phyloP scores from a whole-genome alignment of 2,113 vertebrate genomes.

The Tinamus guttatus region DNA sequence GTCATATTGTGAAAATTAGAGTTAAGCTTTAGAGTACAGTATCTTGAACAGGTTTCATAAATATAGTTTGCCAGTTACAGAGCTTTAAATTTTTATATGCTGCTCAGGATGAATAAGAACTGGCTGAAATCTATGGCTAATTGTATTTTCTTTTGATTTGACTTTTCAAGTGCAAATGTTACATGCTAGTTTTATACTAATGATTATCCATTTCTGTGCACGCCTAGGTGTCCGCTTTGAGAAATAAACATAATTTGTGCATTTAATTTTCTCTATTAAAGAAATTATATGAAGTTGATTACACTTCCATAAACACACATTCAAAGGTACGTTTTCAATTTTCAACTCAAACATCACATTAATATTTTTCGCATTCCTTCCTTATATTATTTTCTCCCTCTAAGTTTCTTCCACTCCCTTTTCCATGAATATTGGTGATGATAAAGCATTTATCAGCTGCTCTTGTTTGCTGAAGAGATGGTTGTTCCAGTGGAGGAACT shows the following conservation, averaged over 20 bases:
- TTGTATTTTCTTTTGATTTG: constrained; percentile 61
- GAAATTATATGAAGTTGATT: background rate
- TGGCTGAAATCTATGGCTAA: constrained; percentile 45
- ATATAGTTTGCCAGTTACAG: background rate
- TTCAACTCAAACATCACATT: background rate
- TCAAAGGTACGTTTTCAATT: background rate
- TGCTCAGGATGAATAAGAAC: constrained; percentile 34
- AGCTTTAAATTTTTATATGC: constrained; percentile 11
- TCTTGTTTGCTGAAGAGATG: background rate
- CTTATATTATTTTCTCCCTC: background rate
- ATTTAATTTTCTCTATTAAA: constrained; percentile 29
- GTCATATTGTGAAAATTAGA: background rate
- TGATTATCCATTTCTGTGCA: constrained; percentile 5
- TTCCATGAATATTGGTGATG: background rate
- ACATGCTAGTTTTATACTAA: constrained; percentile 11
- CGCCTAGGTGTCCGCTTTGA: background rate
- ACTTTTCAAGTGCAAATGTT: constrained; percentile 10
- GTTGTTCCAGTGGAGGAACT: constrained; percentile 5
- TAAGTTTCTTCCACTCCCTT: background rate
- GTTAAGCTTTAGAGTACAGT: background rate
- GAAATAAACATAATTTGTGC: background rate
- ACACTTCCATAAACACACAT: background rate
- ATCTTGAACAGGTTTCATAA: constrained; percentile 11
- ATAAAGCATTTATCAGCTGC: background rate
- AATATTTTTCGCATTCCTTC: background rate